Base-by-base conservation (phyloP, 2,113 vertebrate genomes). In the Pelobates fuscus region DNA sequence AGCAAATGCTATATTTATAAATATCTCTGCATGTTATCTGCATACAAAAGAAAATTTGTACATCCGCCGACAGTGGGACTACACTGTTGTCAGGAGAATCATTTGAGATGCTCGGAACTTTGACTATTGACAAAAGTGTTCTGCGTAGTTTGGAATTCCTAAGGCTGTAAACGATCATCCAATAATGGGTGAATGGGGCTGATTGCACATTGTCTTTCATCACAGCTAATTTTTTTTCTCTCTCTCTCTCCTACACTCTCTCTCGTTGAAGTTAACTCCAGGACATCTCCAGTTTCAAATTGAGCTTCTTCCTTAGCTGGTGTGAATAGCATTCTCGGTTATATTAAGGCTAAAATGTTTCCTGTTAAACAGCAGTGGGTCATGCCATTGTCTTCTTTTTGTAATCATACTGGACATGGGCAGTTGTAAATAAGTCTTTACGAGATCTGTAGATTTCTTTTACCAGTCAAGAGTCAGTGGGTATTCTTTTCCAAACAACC, bases 11-110 rank as follows among this genome's bases (percentile, higher is more conserved):
- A 92, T 92, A 89, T 91, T 96, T 89, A 98, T 98, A 98, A 98
- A 98, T 97, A 98, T 90, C 93, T 93, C 88, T 92, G 90, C 93
- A 93, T 90, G 93, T 95, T 93, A n/a, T n/a, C 91, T 84, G 89
- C 90, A 88, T 94, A 95, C 86, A 91, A 93, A 94, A 93, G 87
- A 88, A 49, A 93, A 91, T 93, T 95, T 94, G 86, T 96, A 97
- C 95, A 96, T 88, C 91, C 93, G 93, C 93, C 87, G 87, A 84
- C 86, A 94, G 94, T 95, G 95, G 93, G 94, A 93, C 91, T 90
- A 86, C 91, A 86, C 88, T 80, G 78, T 32, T 60, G 78, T 71
- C 85, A 81, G 49, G 81, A 80, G 41, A 80, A 64, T 17, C 23
- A 59, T 24, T 5, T 75, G 62, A 75, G 71, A 67, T 75, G 82